Evolutionary conservation across 2,797 vertebrate species (phyloP).

Genomic region (Pyrrhura leucotis): DNA sequence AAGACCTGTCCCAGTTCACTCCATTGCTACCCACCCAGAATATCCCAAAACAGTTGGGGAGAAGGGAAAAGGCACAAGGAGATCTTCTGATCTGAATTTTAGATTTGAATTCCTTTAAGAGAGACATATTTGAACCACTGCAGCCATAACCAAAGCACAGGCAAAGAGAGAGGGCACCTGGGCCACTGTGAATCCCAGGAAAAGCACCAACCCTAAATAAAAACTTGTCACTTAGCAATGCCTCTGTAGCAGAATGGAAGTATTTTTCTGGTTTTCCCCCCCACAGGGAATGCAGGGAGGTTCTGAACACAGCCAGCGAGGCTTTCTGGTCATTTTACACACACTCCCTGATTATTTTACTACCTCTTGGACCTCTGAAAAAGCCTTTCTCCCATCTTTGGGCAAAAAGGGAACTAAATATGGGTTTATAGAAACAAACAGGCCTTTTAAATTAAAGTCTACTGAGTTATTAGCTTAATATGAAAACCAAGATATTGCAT

Average conservation of each 20-base stretch:
- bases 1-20: not conserved
- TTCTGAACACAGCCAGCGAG: not conserved
- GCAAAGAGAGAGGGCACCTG: not conserved
- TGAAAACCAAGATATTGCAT: not conserved
- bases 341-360: not conserved
- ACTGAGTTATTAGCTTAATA: not conserved
- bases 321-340: not conserved
- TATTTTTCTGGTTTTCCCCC: not conserved
- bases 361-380: not conserved
- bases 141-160: not conserved
- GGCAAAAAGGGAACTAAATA: not conserved
- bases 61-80: fast-evolving
- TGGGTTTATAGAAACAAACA: not conserved
- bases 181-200: not conserved
- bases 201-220: not conserved
- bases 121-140: not conserved
- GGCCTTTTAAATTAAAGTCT: conserved; percentile 9
- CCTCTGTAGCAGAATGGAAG: not conserved
- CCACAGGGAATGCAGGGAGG: not conserved
- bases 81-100: not conserved
- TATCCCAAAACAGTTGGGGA: not conserved
- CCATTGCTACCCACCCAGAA: not conserved
- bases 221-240: not conserved
- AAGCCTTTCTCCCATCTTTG: not conserved
- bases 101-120: not conserved